These are phyloP conservation scores for Apostichopus japonicus DNA, from an alignment of 35 echinoderm and acorn worm genomes.

Conservation along the genomic window DNA sequence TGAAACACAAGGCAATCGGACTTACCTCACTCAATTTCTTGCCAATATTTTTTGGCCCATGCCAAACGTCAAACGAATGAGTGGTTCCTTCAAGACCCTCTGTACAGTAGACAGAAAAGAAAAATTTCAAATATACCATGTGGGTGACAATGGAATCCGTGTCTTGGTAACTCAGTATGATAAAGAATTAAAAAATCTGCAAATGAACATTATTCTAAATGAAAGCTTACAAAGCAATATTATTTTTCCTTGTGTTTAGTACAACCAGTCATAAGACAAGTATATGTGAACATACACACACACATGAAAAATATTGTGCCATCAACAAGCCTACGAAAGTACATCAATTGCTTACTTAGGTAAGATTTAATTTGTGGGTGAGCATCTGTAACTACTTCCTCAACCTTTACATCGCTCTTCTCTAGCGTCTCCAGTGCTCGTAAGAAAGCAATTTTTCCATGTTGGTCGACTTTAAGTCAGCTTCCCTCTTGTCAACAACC, in stretches of 20 bases:
- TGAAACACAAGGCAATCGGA: neutral
- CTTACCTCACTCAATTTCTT: constrained; percentile 56
- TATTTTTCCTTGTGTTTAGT: too few species aligned
- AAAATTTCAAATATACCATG: too few species aligned
- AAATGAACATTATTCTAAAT: too few species aligned
- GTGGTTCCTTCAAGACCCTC: neutral
- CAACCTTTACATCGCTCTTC: constrained; percentile 10
- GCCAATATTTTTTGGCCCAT: constrained; percentile 50
- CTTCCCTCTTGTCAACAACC: constrained; percentile 58
- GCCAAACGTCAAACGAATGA: constrained; percentile 55
- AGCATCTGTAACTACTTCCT: constrained; percentile 65
- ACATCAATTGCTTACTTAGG: constrained; percentile 46
- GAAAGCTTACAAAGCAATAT: too few species aligned
- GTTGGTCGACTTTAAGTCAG: constrained; percentile 22
- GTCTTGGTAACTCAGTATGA: too few species aligned
- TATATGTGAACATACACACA: too few species aligned
- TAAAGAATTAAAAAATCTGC: too few species aligned
- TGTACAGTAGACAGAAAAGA: neutral
- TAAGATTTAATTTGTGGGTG: constrained; percentile 45
- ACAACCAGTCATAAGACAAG: too few species aligned
- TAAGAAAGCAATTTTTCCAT: constrained; percentile 56
- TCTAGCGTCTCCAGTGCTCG: neutral
- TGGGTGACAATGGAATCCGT: too few species aligned
- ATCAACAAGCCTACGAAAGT: neutral
- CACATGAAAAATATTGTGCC: neutral